Evolutionary conservation across 1,140 invertebrate genomes (phyloP), one percentile per base, ranked within the genome.

Genomic region (Halictus rubicundus): DNA sequence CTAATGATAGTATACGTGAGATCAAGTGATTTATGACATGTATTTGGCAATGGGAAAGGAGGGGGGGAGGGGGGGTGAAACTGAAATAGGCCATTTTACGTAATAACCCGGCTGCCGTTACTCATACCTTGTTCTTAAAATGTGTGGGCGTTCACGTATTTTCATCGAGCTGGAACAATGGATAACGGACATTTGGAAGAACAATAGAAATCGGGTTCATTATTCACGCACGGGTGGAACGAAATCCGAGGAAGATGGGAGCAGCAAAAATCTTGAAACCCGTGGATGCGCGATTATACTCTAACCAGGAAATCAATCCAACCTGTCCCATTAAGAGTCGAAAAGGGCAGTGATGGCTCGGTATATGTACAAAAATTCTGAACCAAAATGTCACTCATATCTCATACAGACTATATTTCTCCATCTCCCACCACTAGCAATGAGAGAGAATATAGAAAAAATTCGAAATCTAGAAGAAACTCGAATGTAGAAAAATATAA

Each of bases 151-250:
- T 70, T 77, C 74, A 69, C 32, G 72, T 69, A 54, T 54, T 77
- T 77, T 69, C 74, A 39, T 61, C 57, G 74, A 77, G 66, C 54
- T 25, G 52, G 66, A 77, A 77, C 75, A 70, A 78, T 78, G 60
- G 75, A 52, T 71, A 52, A 68, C 68, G 32, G 57, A 71, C 75
- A 78, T 78, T 78, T 63, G 70, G 59, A 25, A 54, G 75, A 71
- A 78, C 75, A 71, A 78, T 78, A 25, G 75, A 77, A 77, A 78
- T 78, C 57, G 57, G 61, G 42, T 78, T 71, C 57, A 71, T 78
- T 78, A 78, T 78, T 78, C 75, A n/a, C 74, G 54, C 65, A 61
- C 54, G 65, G 25, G 2, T 52, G 10, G n/a, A 52, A 61, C 63
- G 69, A 78, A 78, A 70, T 78, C 61, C 27, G 27, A 60, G 32